phyloP scores from a whole-genome alignment of 2,113 vertebrate genomes.

The Xiphorhynchus elegans region DNA sequence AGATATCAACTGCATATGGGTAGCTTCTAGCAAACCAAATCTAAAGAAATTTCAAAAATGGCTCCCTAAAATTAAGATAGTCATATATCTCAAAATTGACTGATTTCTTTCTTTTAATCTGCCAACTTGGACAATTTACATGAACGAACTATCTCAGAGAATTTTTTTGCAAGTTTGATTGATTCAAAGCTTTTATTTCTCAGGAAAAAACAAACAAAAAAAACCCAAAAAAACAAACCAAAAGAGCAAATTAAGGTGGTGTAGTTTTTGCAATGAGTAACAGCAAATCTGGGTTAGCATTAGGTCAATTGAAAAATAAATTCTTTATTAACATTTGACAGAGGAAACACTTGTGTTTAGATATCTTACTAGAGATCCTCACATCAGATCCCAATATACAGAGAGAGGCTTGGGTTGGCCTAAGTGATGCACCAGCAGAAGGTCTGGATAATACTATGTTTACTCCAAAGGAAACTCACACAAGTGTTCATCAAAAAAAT shows the following conservation, averaged over 20 bases:
- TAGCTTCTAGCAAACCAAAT: background rate
- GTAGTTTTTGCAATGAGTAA: background rate
- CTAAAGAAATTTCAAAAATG: background rate
- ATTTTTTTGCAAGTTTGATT: background rate
- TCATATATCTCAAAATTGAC: background rate
- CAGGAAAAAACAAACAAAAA: background rate
- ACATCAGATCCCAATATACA: background rate
- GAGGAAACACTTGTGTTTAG: background rate
- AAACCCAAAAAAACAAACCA: no score
- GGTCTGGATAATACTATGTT: background rate
- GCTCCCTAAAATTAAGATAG: background rate
- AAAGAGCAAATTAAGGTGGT: background rate
- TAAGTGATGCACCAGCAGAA: background rate
- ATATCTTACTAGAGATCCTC: background rate
- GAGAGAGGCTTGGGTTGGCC: background rate
- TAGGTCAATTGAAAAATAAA: background rate
- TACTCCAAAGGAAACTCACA: background rate
- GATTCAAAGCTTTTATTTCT: background rate
- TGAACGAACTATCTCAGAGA: background rate
- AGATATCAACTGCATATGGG: background rate
- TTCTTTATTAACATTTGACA: background rate
- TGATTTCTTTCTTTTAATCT: background rate
- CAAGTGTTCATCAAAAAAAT: background rate
- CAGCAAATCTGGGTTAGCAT: background rate
- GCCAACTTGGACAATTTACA: background rate